Conservation (phyloP, 2,797 vertebrate genomes). For the Enteromius unitaeniatus region DNA sequence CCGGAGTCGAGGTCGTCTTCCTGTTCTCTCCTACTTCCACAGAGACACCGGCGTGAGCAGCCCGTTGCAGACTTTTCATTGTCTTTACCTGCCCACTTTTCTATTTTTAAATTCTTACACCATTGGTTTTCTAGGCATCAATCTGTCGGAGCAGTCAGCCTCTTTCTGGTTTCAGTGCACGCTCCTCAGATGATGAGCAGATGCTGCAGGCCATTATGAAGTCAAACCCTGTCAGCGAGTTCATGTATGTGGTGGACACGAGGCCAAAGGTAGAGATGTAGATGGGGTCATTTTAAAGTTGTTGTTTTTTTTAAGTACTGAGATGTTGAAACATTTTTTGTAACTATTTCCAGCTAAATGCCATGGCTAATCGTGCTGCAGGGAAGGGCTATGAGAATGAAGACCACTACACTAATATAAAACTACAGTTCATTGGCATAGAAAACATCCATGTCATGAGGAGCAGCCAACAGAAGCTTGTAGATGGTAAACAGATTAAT, state of each 20-base stretch:
- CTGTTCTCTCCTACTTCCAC: constrained; percentile 89
- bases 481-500: constrained; percentile 77
- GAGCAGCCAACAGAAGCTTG: constrained; percentile 93
- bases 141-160: constrained; percentile 97
- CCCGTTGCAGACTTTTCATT: background rate
- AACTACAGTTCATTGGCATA: constrained; percentile 96
- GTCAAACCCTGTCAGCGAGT: constrained; percentile 91
- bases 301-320: background rate
- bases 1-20: constrained; percentile 92
- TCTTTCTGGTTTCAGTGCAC: constrained; percentile 93
- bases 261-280: constrained; percentile 83
- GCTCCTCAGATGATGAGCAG: constrained; percentile 93
- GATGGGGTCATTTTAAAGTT: background rate
- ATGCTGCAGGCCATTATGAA: constrained; percentile 94
- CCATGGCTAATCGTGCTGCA: constrained; percentile 95
- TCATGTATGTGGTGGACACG: constrained; percentile 95
- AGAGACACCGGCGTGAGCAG: constrained; percentile 87
- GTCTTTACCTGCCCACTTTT: background rate
- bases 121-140: constrained; percentile 78
- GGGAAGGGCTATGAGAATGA: constrained; percentile 98
- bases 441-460: constrained; percentile 99
- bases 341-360: constrained; percentile 84
- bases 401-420: constrained; percentile 96
- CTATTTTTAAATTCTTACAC: background rate
- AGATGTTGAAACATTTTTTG: background rate